Base-by-base conservation (phyloP, 92 coral and sea anemone species). In the Heteractis magnifica region DNA sequence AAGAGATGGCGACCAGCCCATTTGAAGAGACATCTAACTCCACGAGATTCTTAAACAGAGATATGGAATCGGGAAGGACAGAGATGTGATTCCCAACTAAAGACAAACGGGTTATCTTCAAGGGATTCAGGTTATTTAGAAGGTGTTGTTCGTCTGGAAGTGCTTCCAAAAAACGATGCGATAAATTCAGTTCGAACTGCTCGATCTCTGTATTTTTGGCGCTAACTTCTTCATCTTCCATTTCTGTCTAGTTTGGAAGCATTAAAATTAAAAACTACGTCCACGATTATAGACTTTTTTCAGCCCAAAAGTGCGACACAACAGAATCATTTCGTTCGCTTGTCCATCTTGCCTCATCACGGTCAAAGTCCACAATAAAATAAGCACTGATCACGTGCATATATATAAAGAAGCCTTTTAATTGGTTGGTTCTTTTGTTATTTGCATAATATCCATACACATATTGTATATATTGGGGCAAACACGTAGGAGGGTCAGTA, bases 21-120 rank as follows among this genome's bases (percentile, higher is more conserved):
- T 96, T 96, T 34, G 92, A 91, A 4, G 99, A 96, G 21, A 92
- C 77, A 82, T 96, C 99, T 83, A 95, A 79, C 77, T 90, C 91
- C 80, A 78, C 81, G 26, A 95, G 90, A 78, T 94, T 95, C 65
- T 79, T 74, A 79, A 96, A 96, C 60, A 82, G 79, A 18, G 89
- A 41, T 83, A 96, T 86, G 52, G 95, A 90, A 65, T 95, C 97
- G 4, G 99, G 93, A n/a, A 96, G 80, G 51, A 88, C 92, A 48
- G 95, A 85, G 52, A 96, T 87, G 19, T 81, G 87, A 79, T 96
- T 96, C 72, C 99, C 99, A 21, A 90, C 89, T 21, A 96, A 80
- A 74, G 86, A 86, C 15, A 96, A 81, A 14, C 90, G 82, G 53
- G 93, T 96, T 48, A 92, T 77, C 51, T 87, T 87, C 70, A 49